These are phyloP conservation scores for Otocyon megalotis DNA, from an alignment of 2,113 vertebrate genomes.

Conservation along the genomic window DNA sequence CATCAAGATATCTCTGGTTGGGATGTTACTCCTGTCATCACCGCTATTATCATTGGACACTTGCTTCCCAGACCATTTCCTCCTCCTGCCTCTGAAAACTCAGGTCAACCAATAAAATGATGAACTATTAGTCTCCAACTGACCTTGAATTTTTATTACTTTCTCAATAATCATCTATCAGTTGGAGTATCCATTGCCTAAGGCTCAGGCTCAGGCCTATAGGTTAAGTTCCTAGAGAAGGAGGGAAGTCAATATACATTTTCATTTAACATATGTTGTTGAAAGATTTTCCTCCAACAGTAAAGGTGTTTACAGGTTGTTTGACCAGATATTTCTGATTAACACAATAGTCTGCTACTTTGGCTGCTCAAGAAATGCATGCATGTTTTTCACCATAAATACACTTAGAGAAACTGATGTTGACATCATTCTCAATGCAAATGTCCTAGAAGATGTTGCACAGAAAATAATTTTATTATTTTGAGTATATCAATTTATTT, in stretches of 20 bases:
- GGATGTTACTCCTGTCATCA: background rate
- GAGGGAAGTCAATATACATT: background rate
- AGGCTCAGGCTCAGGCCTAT: background rate
- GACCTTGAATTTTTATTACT: background rate
- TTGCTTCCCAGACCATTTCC: background rate
- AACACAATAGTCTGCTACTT: background rate
- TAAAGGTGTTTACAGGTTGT: background rate
- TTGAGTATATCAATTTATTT: background rate
- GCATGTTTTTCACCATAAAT: background rate
- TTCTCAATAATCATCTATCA: background rate
- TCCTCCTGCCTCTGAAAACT: background rate
- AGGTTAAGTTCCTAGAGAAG: background rate
- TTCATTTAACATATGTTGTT: background rate
- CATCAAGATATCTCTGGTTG: background rate
- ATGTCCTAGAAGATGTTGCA: background rate
- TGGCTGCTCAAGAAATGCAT: background rate
- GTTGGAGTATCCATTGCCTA: fast-evolving
- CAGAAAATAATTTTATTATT: background rate
- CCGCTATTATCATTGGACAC: background rate
- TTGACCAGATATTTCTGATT: background rate
- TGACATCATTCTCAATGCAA: background rate
- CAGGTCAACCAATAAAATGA: background rate
- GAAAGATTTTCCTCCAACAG: background rate
- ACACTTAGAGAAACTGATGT: background rate
- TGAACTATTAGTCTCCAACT: background rate